Base-by-base conservation (phyloP, 1,140 invertebrate genomes). In the Oppia nitens region DNA sequence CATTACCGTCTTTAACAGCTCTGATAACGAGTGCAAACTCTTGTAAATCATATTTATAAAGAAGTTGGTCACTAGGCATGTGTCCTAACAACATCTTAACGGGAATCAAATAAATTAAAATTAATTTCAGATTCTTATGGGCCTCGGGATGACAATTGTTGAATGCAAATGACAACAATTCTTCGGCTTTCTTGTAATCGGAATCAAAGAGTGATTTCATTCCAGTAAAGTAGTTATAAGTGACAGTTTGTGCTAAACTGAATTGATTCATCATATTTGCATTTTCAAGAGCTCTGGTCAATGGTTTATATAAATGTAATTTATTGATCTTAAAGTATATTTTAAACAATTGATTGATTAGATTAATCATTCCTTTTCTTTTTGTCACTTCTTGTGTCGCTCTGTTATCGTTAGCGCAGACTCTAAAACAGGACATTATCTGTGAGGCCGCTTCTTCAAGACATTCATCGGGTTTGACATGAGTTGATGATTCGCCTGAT, bases 181-280 rank as follows among this genome's bases (percentile, higher is more conserved):
- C 82, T 70, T 97, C 88, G 59, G 94, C 94, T 83, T 69, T 77
- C 72, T 84, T 84, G 68, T 93, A 96, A 69, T 97, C 88, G 62
- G 88, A 93, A 72, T 98, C 93, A 73, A 97, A 98, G 86, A 98
- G 96, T 1, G 89, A 85, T 72, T 97, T 95, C 4, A 92, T 77
- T 1, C 94, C 94, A 20, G 96, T 88, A 75, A 92, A 98, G 74
- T 95, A 97, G 69, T 85, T 87, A 70, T 95, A 98, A 0, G 94
- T 97, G 26, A 82, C 76, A 47, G 92, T 83, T 70, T 93, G 87
- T 14, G 76, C 71, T 28, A 74, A 86, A 32, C 83, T 81, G 72
- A 94, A 98, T 51, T 94, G 86, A 71, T 90, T 93, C 50, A 88
- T 83, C 25, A 47, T 63, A 1, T 81, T 78, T 17, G 85, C 85